Percentiles rank a stretch among this genome's conserved stretches.
These are phyloP conservation scores for Diacarnus erythraeanus DNA, from an alignment of 37 sponge, comb jelly and placozoan genomes.

Conservation along the genomic window DNA sequence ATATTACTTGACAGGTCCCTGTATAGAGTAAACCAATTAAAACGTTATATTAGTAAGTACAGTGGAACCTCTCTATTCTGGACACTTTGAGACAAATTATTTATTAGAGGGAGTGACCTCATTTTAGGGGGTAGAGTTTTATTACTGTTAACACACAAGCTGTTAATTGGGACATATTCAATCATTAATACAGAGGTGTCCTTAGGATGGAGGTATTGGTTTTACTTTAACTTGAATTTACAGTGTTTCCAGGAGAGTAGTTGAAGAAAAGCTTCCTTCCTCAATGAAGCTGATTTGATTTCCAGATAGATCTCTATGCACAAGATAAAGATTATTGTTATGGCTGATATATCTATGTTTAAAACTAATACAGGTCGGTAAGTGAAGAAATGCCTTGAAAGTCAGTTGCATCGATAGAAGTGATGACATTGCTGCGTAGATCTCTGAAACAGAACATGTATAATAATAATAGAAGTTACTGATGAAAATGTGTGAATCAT, in stretches of 20 bases:
- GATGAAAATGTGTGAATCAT: too few species aligned
- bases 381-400: not conserved
- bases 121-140: too few species aligned
- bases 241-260: constrained; percentile 4
- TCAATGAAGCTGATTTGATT: constrained; percentile 20
- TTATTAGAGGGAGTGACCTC: too few species aligned
- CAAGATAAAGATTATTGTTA: not conserved
- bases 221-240: not conserved
- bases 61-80: too few species aligned
- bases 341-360: not conserved
- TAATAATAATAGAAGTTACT: not conserved
- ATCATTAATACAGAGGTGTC: too few species aligned
- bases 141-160: too few species aligned
- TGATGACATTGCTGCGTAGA: not conserved
- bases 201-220: too few species aligned
- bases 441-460: not conserved
- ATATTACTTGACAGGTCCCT: constrained; percentile 18
- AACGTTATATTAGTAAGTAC: too few species aligned
- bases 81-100: too few species aligned
- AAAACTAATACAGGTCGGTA: not conserved
- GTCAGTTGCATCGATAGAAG: not conserved
- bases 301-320: constrained; percentile 1
- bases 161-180: too few species aligned
- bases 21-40: too few species aligned
- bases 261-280: constrained; percentile 4